phyloP scores from a whole-genome alignment of 2,888 invertebrate genomes.

The Isoperla grammatica region DNA sequence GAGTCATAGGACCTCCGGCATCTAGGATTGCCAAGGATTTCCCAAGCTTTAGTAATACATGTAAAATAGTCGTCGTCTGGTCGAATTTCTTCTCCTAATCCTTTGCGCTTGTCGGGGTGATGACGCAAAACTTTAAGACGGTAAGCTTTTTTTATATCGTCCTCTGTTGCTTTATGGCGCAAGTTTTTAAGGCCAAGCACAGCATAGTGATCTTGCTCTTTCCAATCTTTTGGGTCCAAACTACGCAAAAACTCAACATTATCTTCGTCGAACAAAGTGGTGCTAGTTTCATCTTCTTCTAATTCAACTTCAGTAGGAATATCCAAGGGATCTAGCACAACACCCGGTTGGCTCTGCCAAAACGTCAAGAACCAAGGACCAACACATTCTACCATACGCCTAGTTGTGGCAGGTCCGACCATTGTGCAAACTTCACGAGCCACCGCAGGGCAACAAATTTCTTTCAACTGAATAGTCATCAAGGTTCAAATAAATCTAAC shows the following conservation, averaged over 20 bases:
- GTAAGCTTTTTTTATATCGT: constrained; percentile 89
- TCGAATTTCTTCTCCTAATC: constrained; percentile 78
- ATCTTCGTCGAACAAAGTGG: constrained; percentile 47
- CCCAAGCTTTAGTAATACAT: constrained; percentile 97
- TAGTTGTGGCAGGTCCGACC: constrained; percentile 4
- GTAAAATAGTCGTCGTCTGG: constrained; percentile 96
- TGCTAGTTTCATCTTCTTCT: constrained; percentile 26
- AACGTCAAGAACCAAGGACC: constrained; percentile 24
- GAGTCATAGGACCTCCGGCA: constrained; percentile 93
- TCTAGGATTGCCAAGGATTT: constrained; percentile 73
- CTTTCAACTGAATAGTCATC: no score
- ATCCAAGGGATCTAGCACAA: constrained; percentile 5
- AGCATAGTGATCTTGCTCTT: constrained; percentile 95
- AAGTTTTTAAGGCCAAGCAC: constrained; percentile 84
- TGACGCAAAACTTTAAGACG: constrained; percentile 84
- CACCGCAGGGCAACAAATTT: no score
- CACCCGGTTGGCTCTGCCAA: constrained; percentile 24
- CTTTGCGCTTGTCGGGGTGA: constrained; percentile 97
- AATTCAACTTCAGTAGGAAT: constrained; percentile 19
- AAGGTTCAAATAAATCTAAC: no score
- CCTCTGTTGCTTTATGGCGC: constrained; percentile 81
- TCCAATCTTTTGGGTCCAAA: constrained; percentile 95
- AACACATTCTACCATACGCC: constrained; percentile 24
- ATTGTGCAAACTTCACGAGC: no score
- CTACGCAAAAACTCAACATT: constrained; percentile 79